Base-by-base conservation (phyloP, 2,888 invertebrate species). In the Ditula angustiorana region DNA sequence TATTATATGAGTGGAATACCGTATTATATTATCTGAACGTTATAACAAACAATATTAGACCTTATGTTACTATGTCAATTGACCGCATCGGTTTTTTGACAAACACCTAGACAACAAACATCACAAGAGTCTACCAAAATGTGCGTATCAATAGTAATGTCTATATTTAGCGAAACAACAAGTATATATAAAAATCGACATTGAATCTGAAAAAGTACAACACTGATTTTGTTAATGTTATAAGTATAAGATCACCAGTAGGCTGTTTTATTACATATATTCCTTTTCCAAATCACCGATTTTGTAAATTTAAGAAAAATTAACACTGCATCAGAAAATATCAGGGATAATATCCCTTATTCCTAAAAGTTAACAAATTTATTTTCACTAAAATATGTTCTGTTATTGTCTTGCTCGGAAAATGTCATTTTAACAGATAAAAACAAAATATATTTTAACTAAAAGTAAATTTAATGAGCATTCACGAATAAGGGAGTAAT, bases 101-200 rank as follows among this genome's bases (percentile, higher is more conserved):
- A 58, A 57, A 33, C 19, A 56, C 13, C 23, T 49, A 50, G 46
- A 64, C 64, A 64, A 64, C 64, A 64, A 64, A 64, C 64, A 64
- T 64, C 64, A 64, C 64, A 53, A 53, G 53, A 53, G 64, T 64
- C 64, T 64, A 53, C 64, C 64, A 64, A 64, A 41, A 46, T n/a
- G 16, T 56, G 57, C 63, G 49, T 63, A 63, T 44, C 63, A 50
- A 52, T 63, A 63, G 49, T 49, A 62, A 21, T 57, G 21, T 30
- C 23, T 41, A 24, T 62, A 63, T 30, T 30, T 50, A 50, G 23
- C 11, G 5, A 8, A 62, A 23, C 21, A 19, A 37, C 47, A 52
- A 64, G 46, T 64, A 64, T 58, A 46, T 37, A 37, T 16, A 52
- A 24, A 44, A 53, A 33, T 8, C 44, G 46, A 58, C 44, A 35